Evolutionary conservation across 2,888 invertebrate species (phyloP).

Genomic region (Trichogramma evanescens): DNA sequence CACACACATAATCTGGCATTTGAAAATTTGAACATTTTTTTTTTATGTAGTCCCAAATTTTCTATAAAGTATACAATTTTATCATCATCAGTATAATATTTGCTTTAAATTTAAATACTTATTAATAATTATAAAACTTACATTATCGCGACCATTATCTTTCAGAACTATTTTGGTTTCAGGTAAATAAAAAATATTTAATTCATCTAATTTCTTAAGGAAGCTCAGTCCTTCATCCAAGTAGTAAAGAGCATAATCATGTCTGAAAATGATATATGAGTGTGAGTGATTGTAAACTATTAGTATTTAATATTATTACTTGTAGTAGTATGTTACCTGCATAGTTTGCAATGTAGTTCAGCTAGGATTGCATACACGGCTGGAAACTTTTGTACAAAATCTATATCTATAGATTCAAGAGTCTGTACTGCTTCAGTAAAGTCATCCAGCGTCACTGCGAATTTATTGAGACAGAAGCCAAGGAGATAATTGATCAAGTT

Average conservation of each 20-base stretch:
- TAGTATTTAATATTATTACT: not conserved
- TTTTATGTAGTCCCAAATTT: slow-evolving; percentile 22
- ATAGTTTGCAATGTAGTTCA: slow-evolving; percentile 29
- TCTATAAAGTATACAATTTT: slow-evolving; percentile 20
- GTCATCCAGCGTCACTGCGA: slow-evolving; percentile 21
- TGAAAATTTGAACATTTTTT: slow-evolving; percentile 28
- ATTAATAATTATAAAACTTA: slow-evolving; percentile 14
- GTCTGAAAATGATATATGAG: slow-evolving; percentile 24
- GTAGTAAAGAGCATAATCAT: slow-evolving; percentile 25
- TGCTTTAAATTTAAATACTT: not conserved
- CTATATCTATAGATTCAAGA: slow-evolving; percentile 23
- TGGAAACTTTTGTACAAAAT: slow-evolving; percentile 24
- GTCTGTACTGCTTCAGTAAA: slow-evolving; percentile 24
- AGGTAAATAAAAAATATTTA: slow-evolving; percentile 27
- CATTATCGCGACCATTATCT: slow-evolving; percentile 25
- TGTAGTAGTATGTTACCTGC: slow-evolving; percentile 24
- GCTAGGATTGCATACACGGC: slow-evolving; percentile 28
- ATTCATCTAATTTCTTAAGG: slow-evolving; percentile 14
- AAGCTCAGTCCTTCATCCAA: slow-evolving; percentile 24
- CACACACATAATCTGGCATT: slow-evolving; percentile 33
- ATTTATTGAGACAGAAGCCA: slow-evolving; percentile 20
- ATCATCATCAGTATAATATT: not conserved
- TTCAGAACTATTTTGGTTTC: slow-evolving; percentile 25
- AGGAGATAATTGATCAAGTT: slow-evolving; percentile 27
- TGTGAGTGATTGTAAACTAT: not conserved